Evolutionary conservation across 1,140 invertebrate genomes (phyloP).

Genomic region (Micrasema minimum): DNA sequence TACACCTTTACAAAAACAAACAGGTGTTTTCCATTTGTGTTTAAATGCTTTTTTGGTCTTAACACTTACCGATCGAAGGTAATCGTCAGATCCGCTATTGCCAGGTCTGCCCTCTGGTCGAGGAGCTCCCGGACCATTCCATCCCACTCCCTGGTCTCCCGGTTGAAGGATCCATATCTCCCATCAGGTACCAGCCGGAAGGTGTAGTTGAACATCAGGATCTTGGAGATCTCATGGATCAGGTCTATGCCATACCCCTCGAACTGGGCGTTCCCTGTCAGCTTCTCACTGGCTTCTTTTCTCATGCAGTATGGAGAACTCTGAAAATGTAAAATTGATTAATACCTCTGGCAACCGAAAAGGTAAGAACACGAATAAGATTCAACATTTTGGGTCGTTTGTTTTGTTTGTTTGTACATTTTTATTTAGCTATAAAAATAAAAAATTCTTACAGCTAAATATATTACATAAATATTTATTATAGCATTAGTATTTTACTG

Average conservation of each 20-base stretch:
- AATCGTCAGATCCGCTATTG: conserved; percentile 93
- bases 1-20: too few species aligned
- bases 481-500: too few species aligned
- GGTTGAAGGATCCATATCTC: conserved; percentile 82
- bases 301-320: conserved; percentile 93
- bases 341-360: too few species aligned
- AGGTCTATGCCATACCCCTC: conserved; percentile 90
- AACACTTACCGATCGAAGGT: conserved; percentile 82
- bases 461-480: too few species aligned
- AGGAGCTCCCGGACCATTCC: conserved; percentile 93
- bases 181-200: conserved; percentile 84
- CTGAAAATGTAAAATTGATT: conserved; percentile 69
- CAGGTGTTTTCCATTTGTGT: too few species aligned
- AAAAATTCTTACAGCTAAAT: too few species aligned
- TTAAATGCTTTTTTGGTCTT: too few species aligned
- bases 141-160: conserved; percentile 88
- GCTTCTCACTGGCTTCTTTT: conserved; percentile 81
- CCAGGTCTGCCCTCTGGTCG: conserved; percentile 90
- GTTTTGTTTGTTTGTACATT: too few species aligned
- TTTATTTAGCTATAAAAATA: too few species aligned
- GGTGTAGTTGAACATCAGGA: conserved; percentile 92
- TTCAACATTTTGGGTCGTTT: too few species aligned
- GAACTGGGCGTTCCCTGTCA: conserved; percentile 87
- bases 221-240: conserved; percentile 87
- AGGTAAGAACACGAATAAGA: too few species aligned